Evolutionary conservation across 2,888 invertebrate genomes (phyloP).

Genomic region (Notocelia uddmanniana): DNA sequence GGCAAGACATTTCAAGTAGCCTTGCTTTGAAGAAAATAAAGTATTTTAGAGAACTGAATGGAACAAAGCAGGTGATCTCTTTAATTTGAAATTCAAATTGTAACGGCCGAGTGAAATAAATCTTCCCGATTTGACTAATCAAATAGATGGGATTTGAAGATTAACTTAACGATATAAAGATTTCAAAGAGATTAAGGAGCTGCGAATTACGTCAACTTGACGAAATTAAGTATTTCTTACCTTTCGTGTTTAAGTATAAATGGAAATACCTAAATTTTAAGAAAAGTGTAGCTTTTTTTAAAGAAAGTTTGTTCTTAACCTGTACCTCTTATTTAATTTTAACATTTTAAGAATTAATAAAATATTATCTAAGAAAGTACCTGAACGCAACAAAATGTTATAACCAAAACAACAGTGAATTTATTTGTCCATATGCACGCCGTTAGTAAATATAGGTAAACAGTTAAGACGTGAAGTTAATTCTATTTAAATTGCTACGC

Average conservation of each 20-base stretch:
- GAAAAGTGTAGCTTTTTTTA: too few species aligned
- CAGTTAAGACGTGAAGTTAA: too few species aligned
- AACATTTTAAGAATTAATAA: too few species aligned
- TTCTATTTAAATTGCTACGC: too few species aligned
- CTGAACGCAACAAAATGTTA: too few species aligned
- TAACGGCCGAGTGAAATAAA: constrained; percentile 35
- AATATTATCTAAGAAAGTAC: too few species aligned
- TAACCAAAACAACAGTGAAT: too few species aligned
- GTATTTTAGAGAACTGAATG: background rate
- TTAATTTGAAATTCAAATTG: constrained; percentile 40
- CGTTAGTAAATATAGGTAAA: too few species aligned
- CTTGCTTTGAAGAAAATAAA: background rate
- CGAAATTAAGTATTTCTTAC: background rate
- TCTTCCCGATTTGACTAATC: constrained; percentile 41
- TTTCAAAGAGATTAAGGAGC: constrained; percentile 20
- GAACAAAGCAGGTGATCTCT: constrained; percentile 36
- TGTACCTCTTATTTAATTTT: too few species aligned
- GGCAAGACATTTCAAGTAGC: background rate
- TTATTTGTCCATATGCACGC: too few species aligned
- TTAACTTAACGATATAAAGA: constrained; percentile 34
- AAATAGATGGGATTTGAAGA: constrained; percentile 37
- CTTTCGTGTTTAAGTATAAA: background rate
- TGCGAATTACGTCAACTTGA: constrained; percentile 9
- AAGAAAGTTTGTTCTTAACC: too few species aligned
- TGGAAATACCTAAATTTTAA: too few species aligned